phyloP scores from a whole-genome alignment of 2,797 vertebrate genomes.

The Danio jaintianensis region DNA sequence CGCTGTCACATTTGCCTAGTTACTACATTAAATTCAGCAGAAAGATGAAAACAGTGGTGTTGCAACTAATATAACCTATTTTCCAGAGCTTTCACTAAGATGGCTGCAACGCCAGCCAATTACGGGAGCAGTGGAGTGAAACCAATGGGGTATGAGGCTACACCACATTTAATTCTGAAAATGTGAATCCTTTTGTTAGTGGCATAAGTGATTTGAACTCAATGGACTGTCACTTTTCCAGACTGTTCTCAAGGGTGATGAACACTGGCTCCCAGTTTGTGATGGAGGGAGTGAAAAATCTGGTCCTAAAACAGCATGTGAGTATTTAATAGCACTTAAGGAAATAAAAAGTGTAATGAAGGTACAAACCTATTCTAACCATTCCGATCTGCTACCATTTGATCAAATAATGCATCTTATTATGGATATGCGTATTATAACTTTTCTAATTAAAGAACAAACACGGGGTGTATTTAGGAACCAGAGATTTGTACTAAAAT shows the following conservation, averaged over 20 bases:
- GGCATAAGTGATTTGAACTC: slow-evolving; percentile 1
- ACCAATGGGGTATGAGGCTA: slow-evolving; percentile 87
- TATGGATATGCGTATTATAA: too few relatives aligned
- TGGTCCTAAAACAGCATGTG: slow-evolving; percentile 96
- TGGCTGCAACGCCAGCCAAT: slow-evolving; percentile 91
- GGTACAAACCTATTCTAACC: too few relatives aligned
- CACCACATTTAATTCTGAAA: slow-evolving; percentile 13
- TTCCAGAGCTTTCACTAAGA: slow-evolving; percentile 93
- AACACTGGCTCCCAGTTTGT: slow-evolving; percentile 97
- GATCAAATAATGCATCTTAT: too few relatives aligned
- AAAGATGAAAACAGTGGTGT: slow-evolving; percentile 36
- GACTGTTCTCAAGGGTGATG: slow-evolving; percentile 96
- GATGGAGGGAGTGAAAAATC: slow-evolving; percentile 99
- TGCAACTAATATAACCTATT: slow-evolving; percentile 35
- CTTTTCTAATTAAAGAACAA: too few relatives aligned
- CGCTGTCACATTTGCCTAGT: slow-evolving; percentile 42
- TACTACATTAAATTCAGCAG: slow-evolving; percentile 34
- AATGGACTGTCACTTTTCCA: slow-evolving; percentile 63
- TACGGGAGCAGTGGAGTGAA: slow-evolving; percentile 90
- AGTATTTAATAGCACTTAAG: slow-evolving; percentile 66
- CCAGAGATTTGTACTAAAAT: too few relatives aligned
- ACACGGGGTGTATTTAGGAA: too few relatives aligned
- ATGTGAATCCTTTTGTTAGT: slow-evolving; percentile 34
- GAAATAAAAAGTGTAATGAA: too few relatives aligned
- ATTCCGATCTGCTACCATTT: too few relatives aligned